Evolutionary conservation across 2,113 vertebrate genomes (phyloP), one percentile per base, ranked within the genome.

Genomic region (Megaceryle torquata): DNA sequence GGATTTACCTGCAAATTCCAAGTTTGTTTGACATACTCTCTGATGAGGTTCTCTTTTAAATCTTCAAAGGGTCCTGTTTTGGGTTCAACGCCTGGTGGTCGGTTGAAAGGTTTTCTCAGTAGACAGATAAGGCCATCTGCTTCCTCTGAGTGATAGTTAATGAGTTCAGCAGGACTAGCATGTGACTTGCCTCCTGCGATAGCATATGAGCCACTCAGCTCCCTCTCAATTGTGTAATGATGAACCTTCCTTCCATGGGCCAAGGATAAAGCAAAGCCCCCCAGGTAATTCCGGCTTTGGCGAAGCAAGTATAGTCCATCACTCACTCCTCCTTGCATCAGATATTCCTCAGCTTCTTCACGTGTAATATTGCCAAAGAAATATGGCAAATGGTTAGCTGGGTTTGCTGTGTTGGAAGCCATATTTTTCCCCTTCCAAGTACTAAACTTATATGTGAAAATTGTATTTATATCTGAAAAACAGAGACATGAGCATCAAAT

Each of bases 311-410:
- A 99, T 0, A 98, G 95, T 74, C 99, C 99, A 7, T 98, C 98
- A 6, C 53, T 96, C 88, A 97, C 86, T 71, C 99, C 99, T 4
- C 88, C 97, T 93, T 99, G 99, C 39, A 93, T 95, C 82, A 99
- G 97, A 91, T 99, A 99, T 15, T 98, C 98, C 91, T 99, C 99
- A 0, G 99, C 99, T 63, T 99, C 99, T 77, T 99, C 99, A 31
- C 99, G 98, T 10, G 99, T 99, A 96, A 99, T 99, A 95, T 99
- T 99, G 71, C 99, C 99, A 9, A 99, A 99, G 93, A 99, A 99
- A 82, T 98, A 99, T 0, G 98, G 97, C 89, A 99, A 93, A 18
- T 98, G 46, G 46, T 98, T 98, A 81, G 99, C 98, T 3, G 20
- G 91, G 68, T 99, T 99, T 2, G 92, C 97, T 77, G 95, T 97